Base-by-base conservation (phyloP, 2,797 vertebrate species). In the Rhinogobio ventralis region DNA sequence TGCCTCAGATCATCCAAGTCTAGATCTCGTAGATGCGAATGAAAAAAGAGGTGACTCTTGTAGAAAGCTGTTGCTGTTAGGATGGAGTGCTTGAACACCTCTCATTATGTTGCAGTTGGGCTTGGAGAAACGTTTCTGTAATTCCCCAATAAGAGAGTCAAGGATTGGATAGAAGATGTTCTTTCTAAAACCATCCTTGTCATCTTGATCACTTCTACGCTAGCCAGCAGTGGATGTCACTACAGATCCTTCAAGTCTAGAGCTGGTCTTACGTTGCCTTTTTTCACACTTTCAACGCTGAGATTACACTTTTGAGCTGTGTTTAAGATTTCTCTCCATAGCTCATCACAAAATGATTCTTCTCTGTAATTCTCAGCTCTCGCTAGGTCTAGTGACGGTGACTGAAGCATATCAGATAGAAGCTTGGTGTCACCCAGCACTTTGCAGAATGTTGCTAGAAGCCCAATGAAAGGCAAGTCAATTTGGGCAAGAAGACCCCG, bases 401-500 rank as follows among this genome's bases (percentile, higher is more conserved):
- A 73, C 33, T 73, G 82, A 39, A 84, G 46, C 66, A 88, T 84
- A 64, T 86, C 78, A 62, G 67, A 87, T 19, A 81, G 39, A 62
- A 62, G 10, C 25, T 72, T 79, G 66, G 67, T 62, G 55, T 83
- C 74, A 33, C 68, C 67, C 53, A 83, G 68, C 36, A 83, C 23
- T 60, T 68, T 79, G 36, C 11, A 36, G 60, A 86, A 86, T 33
- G 72, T 82, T 71, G 51, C 72, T 9, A 60, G 76, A 53, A 79
- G 67, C 15, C 30, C 36, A 72, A 81, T 66, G 23, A 79, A 86
- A 68, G 20, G 25, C n/a, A n/a, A n/a, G n/a, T n/a, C n/a, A n/a
- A n/a, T n/a, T n/a, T n/a, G n/a, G n/a, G n/a, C n/a, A n/a, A n/a
- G n/a, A n/a, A n/a, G n/a, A n/a, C n/a, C n/a, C n/a, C n/a, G n/a